Base-by-base conservation (phyloP, 2,113 vertebrate genomes). In the Semicossyphus pulcher region DNA sequence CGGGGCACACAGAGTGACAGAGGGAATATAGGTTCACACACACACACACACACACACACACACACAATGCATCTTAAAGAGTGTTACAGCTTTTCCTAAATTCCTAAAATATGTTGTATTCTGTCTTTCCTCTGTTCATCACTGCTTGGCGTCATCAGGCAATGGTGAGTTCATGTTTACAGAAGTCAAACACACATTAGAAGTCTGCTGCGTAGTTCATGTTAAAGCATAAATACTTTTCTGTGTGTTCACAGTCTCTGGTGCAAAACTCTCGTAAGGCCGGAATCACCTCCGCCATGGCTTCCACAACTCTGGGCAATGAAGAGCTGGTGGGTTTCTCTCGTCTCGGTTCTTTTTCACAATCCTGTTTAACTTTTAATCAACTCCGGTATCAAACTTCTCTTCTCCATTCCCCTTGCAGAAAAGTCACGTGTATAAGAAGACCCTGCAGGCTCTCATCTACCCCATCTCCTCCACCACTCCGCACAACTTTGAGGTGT, bases 391-490 rank as follows among this genome's bases (percentile, higher is more conserved):
- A n/a, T 69, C 16, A 58, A 63, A 65, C 53, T 21, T 61, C 18
- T 71, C 51, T 11, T 39, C 20, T 72, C 52, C 0, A 0, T 60
- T 58, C 45, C 18, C 53, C 25, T 83, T 89, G 47, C 87, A 99
- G 98, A 99, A 99, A 94, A 97, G 96, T 79, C 98, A 99, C 78
- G 98, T 99, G 93, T 99, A 99, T 93, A 98, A 99, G 92, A 99
- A 99, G 94, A 99, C 97, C 74, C 93, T 99, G 84, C 98, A 99
- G 94, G 98, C 98, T 90, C 96, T 99, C 91, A 97, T 99, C 89
- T 99, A 99, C 89, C 98, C 98, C 83, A 99, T 99, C 89, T 99
- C 98, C 57, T 98, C 95, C 92, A 99, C 98, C 0, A 99, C 97
- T 0, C 98, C 98, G 2, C 98, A 99, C 93, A 98, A 98, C 93